Evolutionary conservation across 2,797 vertebrate species (phyloP).

Genomic region (Alca torda): DNA sequence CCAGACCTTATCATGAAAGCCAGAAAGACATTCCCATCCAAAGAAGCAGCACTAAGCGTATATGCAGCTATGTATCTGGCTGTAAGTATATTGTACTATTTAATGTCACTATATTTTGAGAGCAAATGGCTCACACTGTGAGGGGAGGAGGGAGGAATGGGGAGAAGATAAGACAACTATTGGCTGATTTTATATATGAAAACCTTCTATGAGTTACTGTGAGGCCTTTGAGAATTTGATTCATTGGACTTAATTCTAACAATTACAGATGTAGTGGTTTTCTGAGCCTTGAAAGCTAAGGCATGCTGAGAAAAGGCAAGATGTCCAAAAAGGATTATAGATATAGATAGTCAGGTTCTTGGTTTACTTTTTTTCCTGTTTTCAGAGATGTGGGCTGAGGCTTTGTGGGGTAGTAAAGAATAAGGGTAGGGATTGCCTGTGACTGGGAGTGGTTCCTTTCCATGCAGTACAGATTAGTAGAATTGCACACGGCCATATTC

Average conservation of each 20-base stretch:
- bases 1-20: conserved; percentile 90
- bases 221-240: background rate
- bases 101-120: background rate
- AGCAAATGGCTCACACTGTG: background rate
- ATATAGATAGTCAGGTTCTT: background rate
- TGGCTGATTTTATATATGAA: background rate
- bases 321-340: background rate
- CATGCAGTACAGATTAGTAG: background rate
- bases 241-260: background rate
- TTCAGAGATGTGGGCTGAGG: background rate
- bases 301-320: background rate
- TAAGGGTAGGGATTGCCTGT: background rate
- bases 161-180: background rate
- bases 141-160: conserved; percentile 8
- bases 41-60: conserved; percentile 94
- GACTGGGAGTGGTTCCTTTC: background rate
- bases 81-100: conserved; percentile 80
- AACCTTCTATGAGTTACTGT: background rate
- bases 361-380: background rate
- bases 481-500: background rate
- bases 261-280: background rate
- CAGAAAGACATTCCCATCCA: conserved; percentile 96
- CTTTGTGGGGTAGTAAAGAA: background rate
- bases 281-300: background rate
- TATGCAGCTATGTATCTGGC: conserved; percentile 95